phyloP scores from a whole-genome alignment of 2,113 vertebrate species.

The Sylvietta virens region DNA sequence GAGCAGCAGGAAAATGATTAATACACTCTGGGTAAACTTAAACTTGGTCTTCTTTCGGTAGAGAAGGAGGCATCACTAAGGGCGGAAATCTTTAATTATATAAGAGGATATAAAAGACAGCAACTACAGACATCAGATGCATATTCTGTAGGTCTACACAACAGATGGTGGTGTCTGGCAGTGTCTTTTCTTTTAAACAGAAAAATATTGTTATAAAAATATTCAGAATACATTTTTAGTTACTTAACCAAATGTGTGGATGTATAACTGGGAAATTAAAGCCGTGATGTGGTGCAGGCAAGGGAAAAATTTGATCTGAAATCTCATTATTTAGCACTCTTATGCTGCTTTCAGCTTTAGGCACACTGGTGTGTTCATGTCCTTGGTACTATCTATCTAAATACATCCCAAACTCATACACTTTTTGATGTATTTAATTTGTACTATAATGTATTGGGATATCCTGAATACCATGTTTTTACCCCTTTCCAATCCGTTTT shows the following conservation, averaged over 20 bases:
- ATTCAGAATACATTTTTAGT: conserved; percentile 78
- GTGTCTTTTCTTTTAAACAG: conserved; percentile 74
- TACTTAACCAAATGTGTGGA: conserved; percentile 71
- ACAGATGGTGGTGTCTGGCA: conserved; percentile 80
- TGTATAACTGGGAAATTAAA: conserved; percentile 68
- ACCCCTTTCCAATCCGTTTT: conserved; percentile 40
- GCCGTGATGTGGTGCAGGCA: conserved; percentile 11
- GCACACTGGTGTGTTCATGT: background rate
- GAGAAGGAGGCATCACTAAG: conserved; percentile 57
- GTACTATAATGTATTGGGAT: conserved; percentile 33
- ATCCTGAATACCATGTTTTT: conserved; percentile 37
- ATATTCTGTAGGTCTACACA: conserved; percentile 76
- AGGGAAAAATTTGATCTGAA: conserved; percentile 50
- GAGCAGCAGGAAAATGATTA: conserved; percentile 71
- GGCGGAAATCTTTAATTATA: conserved; percentile 74
- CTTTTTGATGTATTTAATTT: conserved; percentile 61
- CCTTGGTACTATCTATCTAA: conserved; percentile 18
- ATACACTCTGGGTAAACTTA: conserved; percentile 70
- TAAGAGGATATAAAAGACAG: conserved; percentile 70
- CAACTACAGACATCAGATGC: conserved; percentile 73
- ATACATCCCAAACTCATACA: conserved; percentile 22
- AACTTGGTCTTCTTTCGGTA: conserved; percentile 66
- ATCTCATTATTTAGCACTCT: conserved; percentile 40
- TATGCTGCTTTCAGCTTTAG: background rate
- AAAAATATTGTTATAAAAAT: conserved; percentile 81